phyloP scores from a whole-genome alignment of 2,797 vertebrate species.

The Eulemur coronatus region DNA sequence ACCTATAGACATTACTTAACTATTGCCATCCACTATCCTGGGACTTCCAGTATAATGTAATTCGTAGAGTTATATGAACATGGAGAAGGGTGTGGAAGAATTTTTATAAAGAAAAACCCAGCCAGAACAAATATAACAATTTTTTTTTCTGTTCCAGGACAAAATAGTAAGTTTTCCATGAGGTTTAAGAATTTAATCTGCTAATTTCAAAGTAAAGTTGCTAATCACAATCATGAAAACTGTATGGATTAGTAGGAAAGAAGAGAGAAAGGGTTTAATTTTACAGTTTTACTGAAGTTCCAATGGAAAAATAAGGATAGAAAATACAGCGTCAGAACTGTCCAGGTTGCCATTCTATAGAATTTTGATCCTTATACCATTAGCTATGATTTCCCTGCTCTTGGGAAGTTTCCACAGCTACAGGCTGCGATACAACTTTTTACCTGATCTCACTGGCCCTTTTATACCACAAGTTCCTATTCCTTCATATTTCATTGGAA shows the following conservation, averaged over 20 bases:
- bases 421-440: background rate
- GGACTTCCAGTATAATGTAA: background rate
- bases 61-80: conserved; percentile 9
- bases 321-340: background rate
- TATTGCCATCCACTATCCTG: background rate
- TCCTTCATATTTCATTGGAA: background rate
- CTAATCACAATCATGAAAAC: background rate
- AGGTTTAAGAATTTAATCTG: conserved; percentile 34
- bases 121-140: background rate
- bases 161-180: background rate
- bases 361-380: background rate
- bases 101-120: background rate
- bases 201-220: conserved; percentile 29
- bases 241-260: background rate
- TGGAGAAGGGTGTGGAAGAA: background rate
- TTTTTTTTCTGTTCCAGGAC: background rate
- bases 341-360: background rate
- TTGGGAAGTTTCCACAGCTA: background rate
- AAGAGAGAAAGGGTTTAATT: background rate
- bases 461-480: background rate
- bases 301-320: background rate
- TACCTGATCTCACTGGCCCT: background rate
- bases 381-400: background rate
- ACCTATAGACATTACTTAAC: conserved; percentile 2
- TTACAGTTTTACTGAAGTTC: background rate